Base-by-base conservation (phyloP, 2,113 vertebrate genomes). In the Saccopteryx bilineata region DNA sequence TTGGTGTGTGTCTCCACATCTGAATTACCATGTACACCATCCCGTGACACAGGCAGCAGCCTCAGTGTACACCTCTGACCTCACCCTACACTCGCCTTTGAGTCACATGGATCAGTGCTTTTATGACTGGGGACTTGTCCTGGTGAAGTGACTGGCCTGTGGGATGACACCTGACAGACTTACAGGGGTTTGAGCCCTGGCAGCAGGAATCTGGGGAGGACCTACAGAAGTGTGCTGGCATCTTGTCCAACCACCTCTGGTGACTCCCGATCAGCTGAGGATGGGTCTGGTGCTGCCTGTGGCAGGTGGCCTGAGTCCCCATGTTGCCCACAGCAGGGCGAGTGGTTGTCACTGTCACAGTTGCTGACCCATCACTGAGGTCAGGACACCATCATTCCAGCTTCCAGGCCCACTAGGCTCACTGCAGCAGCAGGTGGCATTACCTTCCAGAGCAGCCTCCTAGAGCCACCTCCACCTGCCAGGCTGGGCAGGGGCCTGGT, bases 321-420 rank as follows among this genome's bases (percentile, higher is more conserved):
- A 3, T 1, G 7, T 13, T 54, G 9, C 76, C 65, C 48, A n/a
- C 65, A 0, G 23, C 75, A 4, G 0, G 78, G 7, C 3, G 3
- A 54, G 28, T 5, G 26, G 31, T 26, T 28, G 7, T 83, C 65
- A 14, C 7, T 24, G 31, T 48, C 23, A 39, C 1, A 56, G 52
- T 46, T 46, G 14, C 79, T 58, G 63, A 58, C 68, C 81, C 15
- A 18, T 58, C 56, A 2, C 7, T 0, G 2, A 82, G 76, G 76
- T 72, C 28, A 28, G 31, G 33, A 23, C 4, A 0, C n/a, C 10
- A 24, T 39, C 71, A 52, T 58, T 48, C 13, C 11, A 1, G 10
- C 50, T 14, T 28, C 33, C 23, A 60, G 28, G 39, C 21, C 54
- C 39, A 5, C 23, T 17, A 10, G 18, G 65, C 11, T 23, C 14